Base-by-base conservation (phyloP, 2,113 vertebrate species). In the Tragelaphus scriptus region DNA sequence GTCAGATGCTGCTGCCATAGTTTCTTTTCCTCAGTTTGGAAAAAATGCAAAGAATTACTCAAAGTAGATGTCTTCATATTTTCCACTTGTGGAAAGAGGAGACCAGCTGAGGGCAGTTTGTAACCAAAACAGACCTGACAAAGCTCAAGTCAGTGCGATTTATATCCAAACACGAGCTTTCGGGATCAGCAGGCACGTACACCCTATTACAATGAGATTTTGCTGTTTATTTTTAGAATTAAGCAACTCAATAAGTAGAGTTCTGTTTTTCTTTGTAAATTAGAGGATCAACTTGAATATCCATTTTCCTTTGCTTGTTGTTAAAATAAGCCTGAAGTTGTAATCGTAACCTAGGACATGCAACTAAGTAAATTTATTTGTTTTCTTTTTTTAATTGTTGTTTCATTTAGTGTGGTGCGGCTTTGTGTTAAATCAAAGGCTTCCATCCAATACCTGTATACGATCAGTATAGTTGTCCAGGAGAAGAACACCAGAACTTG, bases 381-480 rank as follows among this genome's bases (percentile, higher is more conserved):
- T 71, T 94, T 91, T 88, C 30, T 19, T 85, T 89, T 84, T 75
- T 47, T 44, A 88, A 26, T n/a, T 92, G 30, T 36, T 63, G 13
- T 56, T 93, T 65, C 32, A 53, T 65, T 85, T 53, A 19, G 26
- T 94, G 88, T 84, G 56, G 55, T 77, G 68, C 91, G 36, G 11
- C 3, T 90, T 88, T 80, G 58, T 25, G 7, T 77, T 65, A 56
- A 63, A 55, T 19, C n/a, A 55, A 79, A 81, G 53, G 15, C n/a
- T 71, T 63, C 81, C 7, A 14, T 11, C 53, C 85, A 92, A 26
- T 98, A 99, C 99, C 99, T 99, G 99, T 99, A 99, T 99, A 49
- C 99, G 99, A 97, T 99, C 99, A 0, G 99, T 99, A 97, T 99
- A 99, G 98, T 99, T 99, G 98, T 99, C 99, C 94, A 99, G 98